Evolutionary conservation across 2,113 vertebrate species (phyloP).

Genomic region (Clarias magur): DNA sequence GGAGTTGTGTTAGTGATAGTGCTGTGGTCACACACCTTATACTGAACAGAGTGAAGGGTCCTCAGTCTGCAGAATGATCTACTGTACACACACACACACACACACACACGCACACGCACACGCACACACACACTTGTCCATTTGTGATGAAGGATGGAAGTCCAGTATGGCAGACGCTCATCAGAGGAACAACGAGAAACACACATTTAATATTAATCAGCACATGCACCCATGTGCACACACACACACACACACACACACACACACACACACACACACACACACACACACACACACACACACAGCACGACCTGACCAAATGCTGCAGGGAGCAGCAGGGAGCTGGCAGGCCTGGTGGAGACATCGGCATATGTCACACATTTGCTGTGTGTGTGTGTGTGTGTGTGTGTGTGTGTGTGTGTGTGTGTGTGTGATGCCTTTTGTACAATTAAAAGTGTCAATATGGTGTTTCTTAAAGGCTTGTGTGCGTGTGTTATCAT

Average conservation of each 20-base stretch:
- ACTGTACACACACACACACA: neutral
- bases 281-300: conserved; percentile 28
- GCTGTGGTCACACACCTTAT: neutral
- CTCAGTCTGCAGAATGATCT: neutral
- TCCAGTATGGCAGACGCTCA: neutral
- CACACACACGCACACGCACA: neutral
- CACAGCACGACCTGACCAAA: conserved; percentile 16
- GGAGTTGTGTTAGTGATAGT: neutral
- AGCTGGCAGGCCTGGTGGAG: conserved; percentile 18
- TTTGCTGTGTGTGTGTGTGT: conserved; percentile 27
- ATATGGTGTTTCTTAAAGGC: neutral
- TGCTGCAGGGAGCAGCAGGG: conserved; percentile 34
- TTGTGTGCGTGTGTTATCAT: neutral
- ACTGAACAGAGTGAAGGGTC: neutral
- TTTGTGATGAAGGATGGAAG: conserved; percentile 1
- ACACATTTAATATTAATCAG: conserved; percentile 22
- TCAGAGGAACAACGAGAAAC: neutral
- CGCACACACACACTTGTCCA: neutral
- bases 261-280: conserved; percentile 28
- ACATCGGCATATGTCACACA: conserved; percentile 47
- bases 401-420: conserved; percentile 32
- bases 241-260: conserved; percentile 11
- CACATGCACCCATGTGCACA: neutral
- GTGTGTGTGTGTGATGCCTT: neutral
- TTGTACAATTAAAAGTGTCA: conserved; percentile 10